A percentile compares a stretch with the other conserved stretches of the same genome.
phyloP scores from a whole-genome alignment of 2,888 invertebrate genomes.

The Scaptomyza parva region DNA sequence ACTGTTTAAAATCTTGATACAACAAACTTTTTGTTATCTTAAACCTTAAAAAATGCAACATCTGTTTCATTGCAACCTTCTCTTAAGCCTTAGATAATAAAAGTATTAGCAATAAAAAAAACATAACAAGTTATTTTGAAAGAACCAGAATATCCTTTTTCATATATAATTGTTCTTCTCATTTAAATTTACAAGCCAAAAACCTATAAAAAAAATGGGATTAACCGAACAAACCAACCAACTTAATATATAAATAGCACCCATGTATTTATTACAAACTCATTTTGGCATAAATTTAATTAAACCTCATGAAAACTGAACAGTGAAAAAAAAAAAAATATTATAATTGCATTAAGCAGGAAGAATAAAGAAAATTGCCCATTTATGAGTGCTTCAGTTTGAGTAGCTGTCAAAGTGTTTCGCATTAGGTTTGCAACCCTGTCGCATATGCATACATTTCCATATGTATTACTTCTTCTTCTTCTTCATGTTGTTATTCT shows the following conservation, averaged over 20 bases:
- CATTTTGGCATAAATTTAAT: slow-evolving; percentile 1
- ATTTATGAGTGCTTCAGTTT: slow-evolving; percentile 5
- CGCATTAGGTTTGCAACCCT: slow-evolving; percentile 34
- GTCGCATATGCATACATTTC: slow-evolving; percentile 1
- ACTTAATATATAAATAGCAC: background rate
- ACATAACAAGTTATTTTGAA: background rate
- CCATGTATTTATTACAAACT: background rate
- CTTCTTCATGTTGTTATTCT: slow-evolving; percentile 3
- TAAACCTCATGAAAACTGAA: background rate
- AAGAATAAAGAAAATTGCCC: background rate
- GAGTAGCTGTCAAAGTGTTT: slow-evolving; percentile 34
- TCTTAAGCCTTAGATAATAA: background rate
- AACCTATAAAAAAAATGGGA: background rate
- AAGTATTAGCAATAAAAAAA: too few species aligned
- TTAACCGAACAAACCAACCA: background rate
- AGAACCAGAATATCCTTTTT: background rate
- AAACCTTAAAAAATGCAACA: too few species aligned
- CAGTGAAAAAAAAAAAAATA: too few species aligned
- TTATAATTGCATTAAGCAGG: slow-evolving; percentile 23
- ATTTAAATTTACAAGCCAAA: background rate
- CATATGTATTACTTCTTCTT: slow-evolving; percentile 14
- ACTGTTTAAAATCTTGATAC: too few species aligned
- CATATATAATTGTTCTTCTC: background rate
- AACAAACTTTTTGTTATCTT: too few species aligned
- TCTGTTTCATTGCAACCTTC: background rate